Evolutionary conservation across 2,888 invertebrate species (phyloP), one percentile per base, ranked within the genome.

Genomic region (Aproaerema taeniolella): DNA sequence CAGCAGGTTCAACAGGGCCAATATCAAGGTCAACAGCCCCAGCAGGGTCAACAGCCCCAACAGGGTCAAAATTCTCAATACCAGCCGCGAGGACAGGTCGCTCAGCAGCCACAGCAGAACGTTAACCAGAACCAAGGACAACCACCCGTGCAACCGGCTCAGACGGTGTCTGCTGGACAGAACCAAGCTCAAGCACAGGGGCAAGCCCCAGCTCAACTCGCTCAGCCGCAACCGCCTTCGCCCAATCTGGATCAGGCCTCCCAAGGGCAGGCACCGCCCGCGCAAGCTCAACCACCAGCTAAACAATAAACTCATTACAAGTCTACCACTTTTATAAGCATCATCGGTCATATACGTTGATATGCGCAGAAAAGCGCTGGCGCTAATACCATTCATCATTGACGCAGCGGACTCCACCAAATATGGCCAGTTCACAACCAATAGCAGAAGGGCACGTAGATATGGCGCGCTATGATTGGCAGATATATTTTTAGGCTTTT

Each of bases 181-280:
- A 30, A 30, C 30, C 45, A 46, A 11, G 38, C 25, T 10, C 52
- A 42, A 40, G 36, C n/a, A 37, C 38, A 31, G 29, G 10, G 2
- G 1, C 32, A 16, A 10, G 9, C 15, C 44, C 30, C 30, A 5
- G 5, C 30, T 13, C 30, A 30, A 14, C 1, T 14, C 8, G 5
- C 30, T 6, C 30, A 30, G 14, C 17, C 8, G 20, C n/a, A n/a
- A 31, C 29, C 10, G 7, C 29, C 29, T n/a, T n/a, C n/a, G n/a
- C n/a, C n/a, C n/a, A n/a, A n/a, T n/a, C n/a, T n/a, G n/a, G n/a
- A n/a, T n/a, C 31, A 13, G 14, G 3, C 31, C 4, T 15, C 16
- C 14, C 31, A 32, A 33, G 32, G 20, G 5, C 32, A 53, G 49
- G 47, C 41, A 8, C 42, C 52, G 2, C 46, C 45, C 35, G 43